These are phyloP conservation scores for Spinus pinus DNA, from an alignment of 2,797 vertebrate species.

Conservation along the genomic window DNA sequence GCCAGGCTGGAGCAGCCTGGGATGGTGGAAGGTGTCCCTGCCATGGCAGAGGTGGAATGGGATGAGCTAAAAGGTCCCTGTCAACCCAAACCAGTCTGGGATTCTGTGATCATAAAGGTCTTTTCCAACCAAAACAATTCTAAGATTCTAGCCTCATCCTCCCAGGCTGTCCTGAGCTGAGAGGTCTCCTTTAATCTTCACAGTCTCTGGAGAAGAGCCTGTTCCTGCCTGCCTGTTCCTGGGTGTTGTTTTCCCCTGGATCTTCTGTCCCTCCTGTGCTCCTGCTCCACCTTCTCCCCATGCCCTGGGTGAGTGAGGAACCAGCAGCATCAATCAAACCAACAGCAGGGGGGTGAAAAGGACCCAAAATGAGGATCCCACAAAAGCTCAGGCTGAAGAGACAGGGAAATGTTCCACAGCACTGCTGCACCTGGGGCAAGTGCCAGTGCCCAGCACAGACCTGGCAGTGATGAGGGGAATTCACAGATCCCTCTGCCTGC, in stretches of 20 bases:
- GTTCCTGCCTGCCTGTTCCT: background rate
- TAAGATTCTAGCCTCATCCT: background rate
- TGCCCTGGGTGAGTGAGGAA: background rate
- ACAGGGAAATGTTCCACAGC: background rate
- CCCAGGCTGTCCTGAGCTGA: background rate
- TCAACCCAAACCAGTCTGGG: background rate
- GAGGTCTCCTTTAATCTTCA: background rate
- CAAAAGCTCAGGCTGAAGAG: background rate
- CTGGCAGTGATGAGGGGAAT: accelerated
- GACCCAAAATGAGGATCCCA: background rate
- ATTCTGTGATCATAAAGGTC: background rate
- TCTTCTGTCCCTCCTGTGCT: background rate
- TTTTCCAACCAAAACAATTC: background rate
- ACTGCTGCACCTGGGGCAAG: background rate
- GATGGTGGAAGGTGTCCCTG: background rate
- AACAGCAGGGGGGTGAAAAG: background rate
- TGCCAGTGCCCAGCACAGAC: background rate
- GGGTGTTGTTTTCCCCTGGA: background rate
- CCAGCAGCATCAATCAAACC: background rate
- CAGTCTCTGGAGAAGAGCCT: background rate
- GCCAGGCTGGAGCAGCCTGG: background rate
- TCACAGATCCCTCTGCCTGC: background rate
- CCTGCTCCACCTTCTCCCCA: background rate
- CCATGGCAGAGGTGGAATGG: background rate
- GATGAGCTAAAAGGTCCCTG: background rate